phyloP scores from a whole-genome alignment of 1,140 invertebrate genomes.

The Conus ventricosus region DNA sequence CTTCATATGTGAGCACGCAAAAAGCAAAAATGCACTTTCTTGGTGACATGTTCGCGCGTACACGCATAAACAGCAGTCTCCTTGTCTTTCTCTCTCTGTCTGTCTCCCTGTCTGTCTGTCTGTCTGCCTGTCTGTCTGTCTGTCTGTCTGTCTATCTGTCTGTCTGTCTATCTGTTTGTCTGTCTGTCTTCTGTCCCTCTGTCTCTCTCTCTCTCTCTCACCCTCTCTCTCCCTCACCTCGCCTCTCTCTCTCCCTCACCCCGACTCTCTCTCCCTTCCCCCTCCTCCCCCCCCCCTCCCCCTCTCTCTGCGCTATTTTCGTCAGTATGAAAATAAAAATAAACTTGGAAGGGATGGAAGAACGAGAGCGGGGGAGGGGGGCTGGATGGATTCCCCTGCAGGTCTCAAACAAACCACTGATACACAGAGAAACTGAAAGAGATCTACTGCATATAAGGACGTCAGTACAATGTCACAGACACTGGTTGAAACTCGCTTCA shows the following conservation, averaged over 20 bases:
- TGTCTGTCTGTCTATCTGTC: too few relatives aligned
- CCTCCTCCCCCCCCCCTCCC: not conserved
- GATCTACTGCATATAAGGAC: not conserved
- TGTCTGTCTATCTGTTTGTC: too few relatives aligned
- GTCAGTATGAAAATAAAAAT: too few relatives aligned
- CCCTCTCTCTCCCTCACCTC: constrained; percentile 9
- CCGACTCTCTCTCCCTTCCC: not conserved
- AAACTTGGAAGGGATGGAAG: not conserved
- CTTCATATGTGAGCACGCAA: too few relatives aligned
- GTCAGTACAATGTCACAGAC: not conserved
- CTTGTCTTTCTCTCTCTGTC: too few relatives aligned
- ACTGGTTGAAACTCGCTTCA: not conserved
- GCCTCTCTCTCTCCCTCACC: constrained; percentile 16
- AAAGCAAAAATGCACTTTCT: not conserved
- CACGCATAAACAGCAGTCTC: too few relatives aligned
- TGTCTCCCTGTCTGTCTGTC: too few relatives aligned
- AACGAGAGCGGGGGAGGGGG: too few relatives aligned
- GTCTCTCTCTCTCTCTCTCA: not conserved
- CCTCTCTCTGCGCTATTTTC: not conserved
- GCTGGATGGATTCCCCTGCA: too few relatives aligned
- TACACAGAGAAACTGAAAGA: not conserved
- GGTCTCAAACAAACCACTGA: not conserved
- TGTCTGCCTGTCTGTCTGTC: too few relatives aligned
- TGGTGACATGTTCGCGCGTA: not conserved
- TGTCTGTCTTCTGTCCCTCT: too few relatives aligned